Base-by-base conservation (phyloP, 2,797 vertebrate species). In the Acropternis orthonyx region DNA sequence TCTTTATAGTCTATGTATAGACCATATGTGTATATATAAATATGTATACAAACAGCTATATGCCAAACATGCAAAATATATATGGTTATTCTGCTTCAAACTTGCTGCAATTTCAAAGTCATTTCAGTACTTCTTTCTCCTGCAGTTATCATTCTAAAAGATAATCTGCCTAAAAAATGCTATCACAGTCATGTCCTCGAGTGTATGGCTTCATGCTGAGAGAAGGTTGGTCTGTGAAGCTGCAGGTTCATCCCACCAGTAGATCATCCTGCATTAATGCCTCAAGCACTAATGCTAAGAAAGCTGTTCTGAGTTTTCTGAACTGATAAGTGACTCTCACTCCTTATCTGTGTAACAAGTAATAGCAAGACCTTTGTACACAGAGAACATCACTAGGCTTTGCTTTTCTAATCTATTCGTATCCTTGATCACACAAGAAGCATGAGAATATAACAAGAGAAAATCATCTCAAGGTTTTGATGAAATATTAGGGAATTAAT, bases 181-280 rank as follows among this genome's bases (percentile, higher is more conserved):
- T 48, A 41, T 26, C 30, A n/a, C 2, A 11, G 12, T n/a, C 1
- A 2, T 15, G 10, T 18, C 32, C 39, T 51, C 1, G 0, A 52
- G 69, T 32, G n/a, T 75, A 14, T 22, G 37, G 32, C 89, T 61
- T 28, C 30, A 18, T 4, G 46, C 85, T 88, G 30, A 51, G 66
- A 54, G 81, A 56, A 54, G 56, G 67, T 44, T 85, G 28, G 59
- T 79, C 44, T 61, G 62, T 32, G 67, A 52, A 80, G 32, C 24
- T 68, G 32, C 36, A 66, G 39, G 76, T 56, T 90, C 80, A 88
- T 86, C 94, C 91, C 52, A 20, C 79, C 79, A 71, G 74, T 56
- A 90, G 79, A 73, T 96, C 71, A 94, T 96, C 93, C 91, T 77
- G 65, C 56, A 51, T 52, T 96, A 93, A 90, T 77, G 59, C 71